A percentile compares a stretch with the other conserved stretches of the same genome.
These are phyloP conservation scores for Solea solea DNA, from an alignment of 2,113 vertebrate species.

Conservation along the genomic window DNA sequence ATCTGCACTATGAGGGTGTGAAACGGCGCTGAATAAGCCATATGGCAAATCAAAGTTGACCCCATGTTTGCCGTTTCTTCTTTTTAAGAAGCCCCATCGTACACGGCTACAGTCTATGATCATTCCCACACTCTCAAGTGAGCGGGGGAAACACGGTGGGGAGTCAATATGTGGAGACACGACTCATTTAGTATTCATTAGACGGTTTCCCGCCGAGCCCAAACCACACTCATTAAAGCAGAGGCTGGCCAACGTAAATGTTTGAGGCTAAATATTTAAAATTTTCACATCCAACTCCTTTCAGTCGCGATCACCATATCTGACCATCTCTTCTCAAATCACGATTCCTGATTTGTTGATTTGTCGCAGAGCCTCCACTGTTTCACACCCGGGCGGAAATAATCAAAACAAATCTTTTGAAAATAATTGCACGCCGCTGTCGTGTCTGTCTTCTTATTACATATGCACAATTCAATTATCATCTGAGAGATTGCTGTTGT, in stretches of 20 bases:
- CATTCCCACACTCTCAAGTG: neutral
- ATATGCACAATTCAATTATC: too few species aligned
- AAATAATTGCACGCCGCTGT: too few species aligned
- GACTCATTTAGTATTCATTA: slow-evolving; percentile 53
- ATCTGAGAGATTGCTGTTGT: too few species aligned
- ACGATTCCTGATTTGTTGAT: too few species aligned
- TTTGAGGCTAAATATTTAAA: slow-evolving; percentile 47
- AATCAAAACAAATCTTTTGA: too few species aligned
- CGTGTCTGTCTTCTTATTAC: too few species aligned
- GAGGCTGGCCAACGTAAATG: slow-evolving; percentile 25
- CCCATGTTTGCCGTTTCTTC: neutral
- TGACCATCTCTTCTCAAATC: neutral
- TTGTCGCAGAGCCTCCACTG: too few species aligned
- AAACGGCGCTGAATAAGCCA: slow-evolving; percentile 3
- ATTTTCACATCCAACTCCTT: slow-evolving; percentile 9
- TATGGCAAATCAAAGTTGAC: neutral
- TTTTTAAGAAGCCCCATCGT: neutral
- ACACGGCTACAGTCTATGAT: slow-evolving; percentile 7
- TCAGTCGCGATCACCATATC: neutral
- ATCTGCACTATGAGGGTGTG: neutral
- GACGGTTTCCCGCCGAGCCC: slow-evolving; percentile 10
- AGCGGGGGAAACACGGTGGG: slow-evolving; percentile 6
- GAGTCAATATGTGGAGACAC: slow-evolving; percentile 9
- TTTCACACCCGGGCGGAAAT: too few species aligned
- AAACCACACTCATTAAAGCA: slow-evolving; percentile 32